Base-by-base conservation (phyloP, 2,797 vertebrate genomes). In the Cossypha dichroa region DNA sequence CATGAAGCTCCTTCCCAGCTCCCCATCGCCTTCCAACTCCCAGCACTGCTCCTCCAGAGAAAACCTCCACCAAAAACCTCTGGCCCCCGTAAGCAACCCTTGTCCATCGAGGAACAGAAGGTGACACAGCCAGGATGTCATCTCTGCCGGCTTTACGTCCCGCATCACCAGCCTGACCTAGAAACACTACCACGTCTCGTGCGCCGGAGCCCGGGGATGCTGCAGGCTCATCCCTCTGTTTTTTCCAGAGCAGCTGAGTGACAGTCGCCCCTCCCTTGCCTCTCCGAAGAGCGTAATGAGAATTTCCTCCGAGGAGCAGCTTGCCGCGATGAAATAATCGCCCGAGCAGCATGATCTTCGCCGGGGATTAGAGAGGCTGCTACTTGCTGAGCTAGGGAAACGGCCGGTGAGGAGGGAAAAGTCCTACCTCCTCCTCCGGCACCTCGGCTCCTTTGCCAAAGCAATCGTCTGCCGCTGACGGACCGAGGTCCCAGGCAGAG, bases 141-240 rank as follows among this genome's bases (percentile, higher is more conserved):
- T 59, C 84, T 93, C 81, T 54, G 86, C 64, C 11, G 19, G 92
- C 86, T 96, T 77, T 88, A 85, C 0, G 11, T 97, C 85, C 96
- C 31, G 43, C 93, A 92, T 95, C 92, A 87, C 84, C 89, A 87
- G 95, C 91, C 91, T 97, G 96, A 97, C 96, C 96, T 96, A 97
- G 92, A 96, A 97, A 97, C 86, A 60, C 79, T 31, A 91, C 83
- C 80, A n/a, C 25, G 12, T 96, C 95, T 95, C 59, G 34, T 87
- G 90, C 63, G 45, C 92, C 3, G 41, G 86, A 96, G 94, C 86
- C 86, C 38, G 8, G 72, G 88, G 91, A 97, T 92, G 93, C 94
- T 91, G 90, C 85, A 95, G 88, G 96, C 96, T 97, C 96, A 95
- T 93, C 92, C 94, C 85, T 95, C 91, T 92, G 92, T 87, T 96